These are phyloP conservation scores for Drosophila neotestacea DNA, from an alignment of 2,888 invertebrate genomes.

Conservation along the genomic window DNA sequence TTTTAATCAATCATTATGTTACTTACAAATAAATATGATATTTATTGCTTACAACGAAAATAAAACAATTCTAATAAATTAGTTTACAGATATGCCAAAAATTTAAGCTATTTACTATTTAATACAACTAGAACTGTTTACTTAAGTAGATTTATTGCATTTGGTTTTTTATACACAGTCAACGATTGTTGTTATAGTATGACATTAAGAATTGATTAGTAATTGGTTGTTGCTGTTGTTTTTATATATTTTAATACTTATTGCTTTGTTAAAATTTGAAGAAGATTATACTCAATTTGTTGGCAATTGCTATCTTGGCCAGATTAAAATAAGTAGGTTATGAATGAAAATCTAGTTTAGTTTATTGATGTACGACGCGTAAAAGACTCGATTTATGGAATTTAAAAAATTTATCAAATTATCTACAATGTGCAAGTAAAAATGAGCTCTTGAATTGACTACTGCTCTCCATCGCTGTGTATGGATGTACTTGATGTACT, in stretches of 20 bases:
- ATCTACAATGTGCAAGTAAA: conserved; percentile 30
- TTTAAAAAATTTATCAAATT: conserved; percentile 27
- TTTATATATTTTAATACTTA: conserved; percentile 29
- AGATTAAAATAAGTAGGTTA: conserved; percentile 20
- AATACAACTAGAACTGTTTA: conserved; percentile 64
- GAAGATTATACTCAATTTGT: conserved; percentile 22
- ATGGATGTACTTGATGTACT: conserved; percentile 55
- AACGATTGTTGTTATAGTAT: conserved; percentile 37
- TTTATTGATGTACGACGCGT: conserved; percentile 34
- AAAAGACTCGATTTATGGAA: conserved; percentile 19
- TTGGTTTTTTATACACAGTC: conserved; percentile 60
- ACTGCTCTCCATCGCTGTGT: conserved; percentile 73
- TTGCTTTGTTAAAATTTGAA: conserved; percentile 44
- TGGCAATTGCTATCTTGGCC: conserved; percentile 22
- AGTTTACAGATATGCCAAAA: conserved; percentile 60
- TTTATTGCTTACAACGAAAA: conserved; percentile 47
- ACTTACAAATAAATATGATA: conserved; percentile 40
- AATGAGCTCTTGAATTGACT: conserved; percentile 41
- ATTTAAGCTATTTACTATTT: conserved; percentile 58
- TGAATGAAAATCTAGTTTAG: conserved; percentile 30
- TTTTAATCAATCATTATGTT: conserved; percentile 22
- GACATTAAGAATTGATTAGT: conserved; percentile 42
- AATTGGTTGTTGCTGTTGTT: conserved; percentile 16
- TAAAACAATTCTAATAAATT: conserved; percentile 59
- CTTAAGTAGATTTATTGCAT: conserved; percentile 51